Evolutionary conservation across 1,140 invertebrate genomes (phyloP), one percentile per base, ranked within the genome.

Genomic region (Lepidurus couesii): DNA sequence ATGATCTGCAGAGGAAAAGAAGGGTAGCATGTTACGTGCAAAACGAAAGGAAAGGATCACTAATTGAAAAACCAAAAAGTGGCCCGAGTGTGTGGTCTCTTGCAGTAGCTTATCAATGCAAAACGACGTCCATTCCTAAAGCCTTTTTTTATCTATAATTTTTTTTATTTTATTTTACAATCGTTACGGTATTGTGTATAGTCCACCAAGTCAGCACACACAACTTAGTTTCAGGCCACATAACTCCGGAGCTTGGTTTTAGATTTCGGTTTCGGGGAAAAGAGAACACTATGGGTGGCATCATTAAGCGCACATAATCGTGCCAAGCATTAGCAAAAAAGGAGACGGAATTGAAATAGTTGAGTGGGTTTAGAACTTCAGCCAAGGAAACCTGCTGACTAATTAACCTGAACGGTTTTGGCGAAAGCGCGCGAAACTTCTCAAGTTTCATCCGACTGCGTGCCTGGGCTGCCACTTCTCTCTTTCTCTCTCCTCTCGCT

Each of bases 381-480:
- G 53, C 53, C 9, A 21, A 65, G 0, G 21, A 16, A 13, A 21
- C 21, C 21, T 16, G 13, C 53, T 9, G 53, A 65, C 53, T 65
- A 65, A 65, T 65, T 65, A 65, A 65, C 9, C 53, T 65, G 53
- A 65, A 65, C n/a, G 53, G 53, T 65, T 47, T 65, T 65, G 53
- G 53, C 53, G 13, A 65, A 65, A 65, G 21, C 53, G 16, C 13
- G 53, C 53, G 53, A 65, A 65, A 65, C 53, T 16, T 65, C 53
- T 65, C 21, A 21, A 65, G 53, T 65, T 65, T 65, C 53, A 65
- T 65, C 21, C 16, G 16, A n/a, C 53, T 65, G 53, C 53, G 8
- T 65, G 53, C 53, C 21, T 4, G 53, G 53, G 34, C 34, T 3
- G 34, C 4, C 34, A 34, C 34, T 34, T 34, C 34, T 34, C 34